These are phyloP conservation scores for Beroe ovata DNA, from an alignment of 37 sponge, comb jelly and placozoan genomes.

Conservation along the genomic window DNA sequence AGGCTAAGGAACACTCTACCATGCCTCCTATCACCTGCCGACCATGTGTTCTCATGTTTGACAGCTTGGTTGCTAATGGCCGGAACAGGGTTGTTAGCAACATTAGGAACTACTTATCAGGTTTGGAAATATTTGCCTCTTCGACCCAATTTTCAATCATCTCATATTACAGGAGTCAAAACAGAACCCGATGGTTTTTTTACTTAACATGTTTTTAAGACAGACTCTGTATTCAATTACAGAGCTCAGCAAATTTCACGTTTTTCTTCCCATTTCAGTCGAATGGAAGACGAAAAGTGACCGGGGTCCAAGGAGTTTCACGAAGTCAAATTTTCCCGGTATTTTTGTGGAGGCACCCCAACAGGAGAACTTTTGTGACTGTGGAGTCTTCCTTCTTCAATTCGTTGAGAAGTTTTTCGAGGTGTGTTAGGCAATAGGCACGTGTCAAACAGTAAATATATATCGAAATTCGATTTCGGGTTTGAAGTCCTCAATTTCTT, in stretches of 20 bases:
- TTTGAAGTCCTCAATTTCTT: no score
- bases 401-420: constrained; percentile 81
- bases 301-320: constrained; percentile 12
- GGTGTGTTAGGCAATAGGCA: constrained; percentile 39
- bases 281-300: constrained; percentile 63
- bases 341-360: constrained; percentile 73
- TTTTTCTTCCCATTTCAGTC: no score
- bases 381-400: constrained; percentile 86
- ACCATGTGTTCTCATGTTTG: constrained; percentile 51
- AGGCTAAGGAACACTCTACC: constrained; percentile 12
- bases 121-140: neutral
- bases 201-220: no score
- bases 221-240: no score
- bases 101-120: constrained; percentile 23
- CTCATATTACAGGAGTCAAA: no score
- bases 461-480: no score
- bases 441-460: neutral
- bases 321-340: constrained; percentile 28
- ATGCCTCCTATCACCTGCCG: constrained; percentile 45
- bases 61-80: constrained; percentile 55
- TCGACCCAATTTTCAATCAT: neutral
- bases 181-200: no score
- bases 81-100: constrained; percentile 49
- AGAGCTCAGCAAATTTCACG: no score
- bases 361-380: constrained; percentile 86